Conservation (phyloP, 2,113 vertebrate species). For the Eulemur macaco region DNA sequence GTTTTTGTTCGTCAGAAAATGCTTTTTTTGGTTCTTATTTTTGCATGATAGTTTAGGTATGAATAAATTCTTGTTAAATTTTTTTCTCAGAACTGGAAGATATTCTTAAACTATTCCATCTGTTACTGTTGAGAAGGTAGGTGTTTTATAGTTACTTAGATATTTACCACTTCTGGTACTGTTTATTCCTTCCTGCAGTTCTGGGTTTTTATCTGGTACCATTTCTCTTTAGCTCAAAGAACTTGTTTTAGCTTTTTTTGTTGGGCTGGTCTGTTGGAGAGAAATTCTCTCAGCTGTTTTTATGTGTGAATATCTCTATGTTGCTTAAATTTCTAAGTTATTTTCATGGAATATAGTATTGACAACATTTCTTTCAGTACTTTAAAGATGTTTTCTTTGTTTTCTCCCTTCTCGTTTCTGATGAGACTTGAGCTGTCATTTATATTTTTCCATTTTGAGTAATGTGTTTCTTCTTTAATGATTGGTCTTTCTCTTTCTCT, state of each 20-base stretch:
- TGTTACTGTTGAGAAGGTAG: background rate
- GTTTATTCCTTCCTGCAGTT: background rate
- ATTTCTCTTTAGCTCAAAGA: background rate
- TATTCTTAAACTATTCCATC: background rate
- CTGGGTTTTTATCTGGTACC: background rate
- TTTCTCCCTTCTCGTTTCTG: background rate
- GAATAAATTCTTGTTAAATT: background rate
- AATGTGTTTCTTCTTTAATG: background rate
- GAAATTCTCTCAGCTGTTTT: background rate
- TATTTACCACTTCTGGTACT: background rate
- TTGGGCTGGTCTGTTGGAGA: background rate
- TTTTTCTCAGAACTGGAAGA: background rate
- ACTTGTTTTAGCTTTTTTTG: background rate
- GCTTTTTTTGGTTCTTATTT: background rate
- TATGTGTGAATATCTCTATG: background rate
- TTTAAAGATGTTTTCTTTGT: background rate
- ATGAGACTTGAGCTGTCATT: background rate
- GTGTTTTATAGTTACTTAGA: background rate
- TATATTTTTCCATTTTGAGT: background rate
- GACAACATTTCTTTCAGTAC: background rate
- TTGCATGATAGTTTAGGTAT: background rate
- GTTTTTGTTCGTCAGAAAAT: constrained; percentile 23
- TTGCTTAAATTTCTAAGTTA: background rate
- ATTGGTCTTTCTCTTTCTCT: background rate
- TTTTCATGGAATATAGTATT: background rate